phyloP scores from a whole-genome alignment of 2,797 vertebrate genomes.

The Falco rusticolus region DNA sequence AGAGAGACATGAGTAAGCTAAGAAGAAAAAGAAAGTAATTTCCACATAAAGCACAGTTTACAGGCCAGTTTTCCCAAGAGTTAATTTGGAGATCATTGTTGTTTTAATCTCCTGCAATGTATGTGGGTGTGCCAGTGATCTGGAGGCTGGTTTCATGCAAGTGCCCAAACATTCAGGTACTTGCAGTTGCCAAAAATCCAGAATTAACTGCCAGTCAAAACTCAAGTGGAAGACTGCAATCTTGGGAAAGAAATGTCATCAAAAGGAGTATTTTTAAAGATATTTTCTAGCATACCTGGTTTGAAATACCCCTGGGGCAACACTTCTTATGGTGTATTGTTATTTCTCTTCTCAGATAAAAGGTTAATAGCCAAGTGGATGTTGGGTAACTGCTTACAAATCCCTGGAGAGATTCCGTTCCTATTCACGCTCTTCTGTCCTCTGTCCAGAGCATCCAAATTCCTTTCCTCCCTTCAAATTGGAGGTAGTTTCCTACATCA shows the following conservation, averaged over 20 bases:
- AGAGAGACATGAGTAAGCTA: background rate
- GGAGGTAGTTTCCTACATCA: background rate
- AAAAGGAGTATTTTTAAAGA: background rate
- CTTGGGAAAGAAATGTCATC: background rate
- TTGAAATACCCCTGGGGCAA: background rate
- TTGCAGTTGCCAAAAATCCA: background rate
- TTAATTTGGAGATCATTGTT: background rate
- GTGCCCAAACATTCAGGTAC: background rate
- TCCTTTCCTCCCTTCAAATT: background rate
- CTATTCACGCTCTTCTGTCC: background rate
- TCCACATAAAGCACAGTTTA: background rate
- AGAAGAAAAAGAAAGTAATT: background rate
- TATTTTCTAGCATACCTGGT: background rate
- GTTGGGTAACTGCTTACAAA: background rate
- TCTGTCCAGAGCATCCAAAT: background rate
- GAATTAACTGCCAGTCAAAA: slow-evolving; percentile 14
- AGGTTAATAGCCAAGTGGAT: background rate
- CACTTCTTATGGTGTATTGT: background rate
- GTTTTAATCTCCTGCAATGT: background rate
- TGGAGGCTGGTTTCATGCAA: background rate
- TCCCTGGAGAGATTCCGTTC: background rate
- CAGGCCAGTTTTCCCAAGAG: background rate
- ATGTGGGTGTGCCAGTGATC: background rate
- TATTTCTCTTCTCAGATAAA: background rate
- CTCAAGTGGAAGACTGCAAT: background rate